These are phyloP conservation scores for Goniozus legneri DNA, from an alignment of 1,140 invertebrate genomes.

Conservation along the genomic window DNA sequence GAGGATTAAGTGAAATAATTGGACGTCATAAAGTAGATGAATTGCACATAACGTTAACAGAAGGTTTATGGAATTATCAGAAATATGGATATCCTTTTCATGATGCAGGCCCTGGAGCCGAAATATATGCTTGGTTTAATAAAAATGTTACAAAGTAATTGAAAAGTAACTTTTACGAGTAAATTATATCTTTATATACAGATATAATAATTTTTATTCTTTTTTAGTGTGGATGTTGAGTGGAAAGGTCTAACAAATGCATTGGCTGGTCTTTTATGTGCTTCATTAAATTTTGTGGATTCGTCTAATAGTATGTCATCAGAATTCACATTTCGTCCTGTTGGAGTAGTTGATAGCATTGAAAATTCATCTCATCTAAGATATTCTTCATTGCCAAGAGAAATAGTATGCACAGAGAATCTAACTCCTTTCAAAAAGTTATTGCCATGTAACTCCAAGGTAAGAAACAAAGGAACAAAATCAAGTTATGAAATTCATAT, in stretches of 20 bases:
- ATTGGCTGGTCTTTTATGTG: slow-evolving; percentile 90
- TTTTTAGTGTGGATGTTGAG: slow-evolving; percentile 66
- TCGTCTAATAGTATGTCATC: slow-evolving; percentile 82
- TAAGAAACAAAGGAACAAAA: slow-evolving; percentile 27
- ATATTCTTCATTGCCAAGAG: slow-evolving; percentile 86
- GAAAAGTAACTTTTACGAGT: neutral
- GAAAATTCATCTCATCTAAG: slow-evolving; percentile 62
- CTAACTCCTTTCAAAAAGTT: slow-evolving; percentile 97
- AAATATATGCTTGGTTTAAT: slow-evolving; percentile 90
- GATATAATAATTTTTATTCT: slow-evolving; percentile 12
- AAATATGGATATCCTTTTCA: slow-evolving; percentile 89
- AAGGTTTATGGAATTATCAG: slow-evolving; percentile 89
- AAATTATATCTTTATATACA: neutral
- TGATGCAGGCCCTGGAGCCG: slow-evolving; percentile 86
- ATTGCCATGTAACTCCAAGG: slow-evolving; percentile 84
- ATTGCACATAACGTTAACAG: slow-evolving; percentile 85
- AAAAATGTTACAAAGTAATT: slow-evolving; percentile 45
- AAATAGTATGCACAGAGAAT: slow-evolving; percentile 98
- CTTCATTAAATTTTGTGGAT: slow-evolving; percentile 94
- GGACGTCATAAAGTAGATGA: slow-evolving; percentile 81
- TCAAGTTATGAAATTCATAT: neutral
- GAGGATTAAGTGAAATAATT: slow-evolving; percentile 87
- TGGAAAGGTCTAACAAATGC: slow-evolving; percentile 88
- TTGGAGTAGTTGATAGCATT: slow-evolving; percentile 60
- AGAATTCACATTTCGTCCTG: slow-evolving; percentile 76